Conservation (phyloP, 2,888 invertebrate species). For the Melanophora roralis region DNA sequence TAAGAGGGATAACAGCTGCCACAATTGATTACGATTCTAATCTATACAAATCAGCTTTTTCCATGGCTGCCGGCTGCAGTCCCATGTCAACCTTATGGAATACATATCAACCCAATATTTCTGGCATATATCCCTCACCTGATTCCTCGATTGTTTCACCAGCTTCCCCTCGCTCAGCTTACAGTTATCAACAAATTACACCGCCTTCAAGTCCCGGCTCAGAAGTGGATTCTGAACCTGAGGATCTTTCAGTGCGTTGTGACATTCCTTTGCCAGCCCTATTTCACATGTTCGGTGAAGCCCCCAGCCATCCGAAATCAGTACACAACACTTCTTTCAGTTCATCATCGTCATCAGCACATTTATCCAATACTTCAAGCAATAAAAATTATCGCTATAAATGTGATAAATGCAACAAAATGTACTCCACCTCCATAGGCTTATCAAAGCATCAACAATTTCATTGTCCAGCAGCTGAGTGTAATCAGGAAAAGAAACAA, state of each 20-base stretch:
- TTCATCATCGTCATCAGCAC: conserved; percentile 37
- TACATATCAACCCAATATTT: conserved; percentile 67
- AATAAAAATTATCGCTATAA: conserved; percentile 82
- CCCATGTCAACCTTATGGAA: conserved; percentile 72
- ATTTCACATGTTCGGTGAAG: conserved; percentile 71
- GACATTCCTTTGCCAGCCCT: conserved; percentile 75
- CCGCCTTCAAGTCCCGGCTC: conserved; percentile 75
- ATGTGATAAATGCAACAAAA: conserved; percentile 94
- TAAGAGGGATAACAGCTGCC: conserved; percentile 71
- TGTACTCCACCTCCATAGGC: conserved; percentile 96
- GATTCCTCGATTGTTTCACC: conserved; percentile 65
- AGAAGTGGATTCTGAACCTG: conserved; percentile 72
- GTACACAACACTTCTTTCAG: conserved; percentile 38
- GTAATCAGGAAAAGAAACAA: conserved; percentile 90
- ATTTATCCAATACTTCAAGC: neutral
- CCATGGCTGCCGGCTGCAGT: conserved; percentile 72
- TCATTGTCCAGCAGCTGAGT: conserved; percentile 92
- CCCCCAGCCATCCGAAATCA: conserved; percentile 63
- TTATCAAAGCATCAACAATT: conserved; percentile 96
- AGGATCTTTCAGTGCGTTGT: conserved; percentile 74
- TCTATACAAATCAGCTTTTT: conserved; percentile 71
- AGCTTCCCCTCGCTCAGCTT: conserved; percentile 66
- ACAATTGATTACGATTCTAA: conserved; percentile 70
- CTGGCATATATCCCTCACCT: conserved; percentile 67
- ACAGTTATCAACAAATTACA: conserved; percentile 68